Evolutionary conservation across 1,140 invertebrate species (phyloP).

Genomic region (Berghia stephanieae): DNA sequence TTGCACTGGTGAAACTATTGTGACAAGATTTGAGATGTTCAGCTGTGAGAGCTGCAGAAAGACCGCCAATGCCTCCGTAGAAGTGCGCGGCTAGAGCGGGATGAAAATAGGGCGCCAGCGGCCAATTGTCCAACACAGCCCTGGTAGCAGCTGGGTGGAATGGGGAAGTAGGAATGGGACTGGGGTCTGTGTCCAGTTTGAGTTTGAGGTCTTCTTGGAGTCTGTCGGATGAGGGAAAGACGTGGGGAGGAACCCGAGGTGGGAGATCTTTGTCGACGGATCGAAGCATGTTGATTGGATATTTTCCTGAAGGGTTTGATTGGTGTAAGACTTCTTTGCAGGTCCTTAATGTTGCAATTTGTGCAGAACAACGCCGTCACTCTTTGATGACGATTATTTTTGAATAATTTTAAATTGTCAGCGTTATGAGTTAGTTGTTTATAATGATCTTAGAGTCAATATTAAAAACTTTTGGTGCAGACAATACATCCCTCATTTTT

Average conservation of each 20-base stretch:
- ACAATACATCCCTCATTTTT: too few relatives aligned
- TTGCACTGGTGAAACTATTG: neutral
- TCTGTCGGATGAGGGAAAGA: conserved; percentile 12
- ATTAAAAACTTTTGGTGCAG: too few relatives aligned
- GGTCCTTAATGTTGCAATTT: too few relatives aligned
- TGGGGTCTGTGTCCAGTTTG: conserved; percentile 17
- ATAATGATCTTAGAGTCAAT: too few relatives aligned
- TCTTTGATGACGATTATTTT: too few relatives aligned
- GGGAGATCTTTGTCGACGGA: conserved; percentile 23
- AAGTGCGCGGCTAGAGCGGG: conserved; percentile 27
- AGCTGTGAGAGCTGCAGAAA: conserved; percentile 20
- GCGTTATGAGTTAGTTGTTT: too few relatives aligned
- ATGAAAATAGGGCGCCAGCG: conserved; percentile 6
- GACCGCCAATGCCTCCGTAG: conserved; percentile 14
- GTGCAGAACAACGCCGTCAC: too few relatives aligned
- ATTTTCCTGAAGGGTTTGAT: too few relatives aligned
- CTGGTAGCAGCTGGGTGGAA: conserved; percentile 11
- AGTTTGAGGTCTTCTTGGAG: conserved; percentile 31
- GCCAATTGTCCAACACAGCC: conserved; percentile 10
- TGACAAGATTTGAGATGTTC: conserved; percentile 31
- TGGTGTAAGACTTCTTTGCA: too few relatives aligned
- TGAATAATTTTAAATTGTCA: too few relatives aligned
- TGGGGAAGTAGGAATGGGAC: conserved; percentile 8
- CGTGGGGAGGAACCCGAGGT: neutral
- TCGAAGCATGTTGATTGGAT: conserved; percentile 11